A percentile compares a stretch with the other conserved stretches of the same genome.
These are phyloP conservation scores for Xylocampa areola DNA, from an alignment of 2,888 invertebrate genomes.

Conservation along the genomic window DNA sequence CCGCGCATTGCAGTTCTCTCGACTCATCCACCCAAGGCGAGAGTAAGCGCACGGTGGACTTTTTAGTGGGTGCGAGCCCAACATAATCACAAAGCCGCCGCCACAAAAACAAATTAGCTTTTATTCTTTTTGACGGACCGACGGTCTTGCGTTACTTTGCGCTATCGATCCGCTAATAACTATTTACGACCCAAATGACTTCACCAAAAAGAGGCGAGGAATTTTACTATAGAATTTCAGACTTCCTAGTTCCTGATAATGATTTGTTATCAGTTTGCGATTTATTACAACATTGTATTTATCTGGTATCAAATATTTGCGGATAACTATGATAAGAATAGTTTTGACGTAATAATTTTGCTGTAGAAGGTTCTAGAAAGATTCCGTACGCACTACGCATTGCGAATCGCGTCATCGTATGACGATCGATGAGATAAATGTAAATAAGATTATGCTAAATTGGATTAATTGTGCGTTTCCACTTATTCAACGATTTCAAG, in stretches of 20 bases:
- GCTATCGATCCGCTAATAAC: too few relatives aligned
- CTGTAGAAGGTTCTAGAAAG: background rate
- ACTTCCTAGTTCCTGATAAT: slow-evolving; percentile 2
- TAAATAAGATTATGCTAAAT: too few relatives aligned
- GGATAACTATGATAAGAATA: background rate
- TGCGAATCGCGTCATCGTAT: background rate
- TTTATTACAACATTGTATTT: background rate
- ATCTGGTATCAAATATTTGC: slow-evolving; percentile 8
- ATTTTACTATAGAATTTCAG: background rate
- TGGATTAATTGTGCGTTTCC: too few relatives aligned
- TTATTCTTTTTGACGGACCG: too few relatives aligned
- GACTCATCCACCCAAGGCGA: too few relatives aligned
- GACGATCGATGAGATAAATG: background rate
- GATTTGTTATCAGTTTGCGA: background rate
- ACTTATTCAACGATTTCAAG: too few relatives aligned
- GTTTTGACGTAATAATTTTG: background rate
- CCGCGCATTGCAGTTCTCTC: too few relatives aligned
- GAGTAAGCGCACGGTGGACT: too few relatives aligned
- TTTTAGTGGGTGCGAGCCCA: too few relatives aligned
- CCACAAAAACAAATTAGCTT: too few relatives aligned
- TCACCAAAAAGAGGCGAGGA: background rate
- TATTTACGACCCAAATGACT: background rate
- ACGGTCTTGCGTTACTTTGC: too few relatives aligned
- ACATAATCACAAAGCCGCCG: too few relatives aligned
- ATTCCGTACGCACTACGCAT: background rate